A percentile compares a stretch with the other conserved stretches of the same genome.
Conservation (phyloP, 2,888 invertebrate species). For the Pyrrhia umbra region DNA sequence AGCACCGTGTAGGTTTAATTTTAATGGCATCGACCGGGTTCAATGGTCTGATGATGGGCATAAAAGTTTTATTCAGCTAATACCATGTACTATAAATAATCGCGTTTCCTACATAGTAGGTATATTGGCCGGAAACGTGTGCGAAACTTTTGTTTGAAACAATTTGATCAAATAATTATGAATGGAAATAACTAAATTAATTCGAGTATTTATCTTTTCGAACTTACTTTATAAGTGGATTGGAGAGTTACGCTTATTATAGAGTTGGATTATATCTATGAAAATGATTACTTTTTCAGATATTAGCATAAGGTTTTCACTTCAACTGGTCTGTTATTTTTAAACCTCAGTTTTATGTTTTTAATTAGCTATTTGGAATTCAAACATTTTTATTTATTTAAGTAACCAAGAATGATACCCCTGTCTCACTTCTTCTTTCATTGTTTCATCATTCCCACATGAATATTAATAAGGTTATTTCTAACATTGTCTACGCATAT, state of each 20-base stretch:
- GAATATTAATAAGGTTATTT: constrained; percentile 30
- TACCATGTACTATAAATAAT: constrained; percentile 60
- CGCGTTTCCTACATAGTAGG: constrained; percentile 28
- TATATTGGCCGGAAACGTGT: constrained; percentile 35
- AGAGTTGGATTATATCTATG: not conserved
- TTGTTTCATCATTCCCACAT: constrained; percentile 37
- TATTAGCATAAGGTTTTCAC: no score
- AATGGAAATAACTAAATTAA: constrained; percentile 3
- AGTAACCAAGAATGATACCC: not conserved
- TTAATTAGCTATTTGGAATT: not conserved
- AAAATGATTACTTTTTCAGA: not conserved
- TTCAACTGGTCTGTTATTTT: no score
- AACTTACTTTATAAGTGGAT: not conserved
- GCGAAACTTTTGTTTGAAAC: constrained; percentile 35
- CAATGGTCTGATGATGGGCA: constrained; percentile 61
- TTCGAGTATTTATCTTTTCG: constrained; percentile 8
- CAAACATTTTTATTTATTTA: not conserved
- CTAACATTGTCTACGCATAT: constrained; percentile 12
- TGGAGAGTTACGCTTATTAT: not conserved
- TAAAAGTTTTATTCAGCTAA: constrained; percentile 64
- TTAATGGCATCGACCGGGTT: constrained; percentile 55
- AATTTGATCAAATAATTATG: constrained; percentile 18
- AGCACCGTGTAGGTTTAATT: constrained; percentile 43
- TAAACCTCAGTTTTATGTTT: not conserved
- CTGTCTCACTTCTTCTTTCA: not conserved